Conservation (phyloP, 2,888 invertebrate species). For the Hofmannophila pseudospretella region DNA sequence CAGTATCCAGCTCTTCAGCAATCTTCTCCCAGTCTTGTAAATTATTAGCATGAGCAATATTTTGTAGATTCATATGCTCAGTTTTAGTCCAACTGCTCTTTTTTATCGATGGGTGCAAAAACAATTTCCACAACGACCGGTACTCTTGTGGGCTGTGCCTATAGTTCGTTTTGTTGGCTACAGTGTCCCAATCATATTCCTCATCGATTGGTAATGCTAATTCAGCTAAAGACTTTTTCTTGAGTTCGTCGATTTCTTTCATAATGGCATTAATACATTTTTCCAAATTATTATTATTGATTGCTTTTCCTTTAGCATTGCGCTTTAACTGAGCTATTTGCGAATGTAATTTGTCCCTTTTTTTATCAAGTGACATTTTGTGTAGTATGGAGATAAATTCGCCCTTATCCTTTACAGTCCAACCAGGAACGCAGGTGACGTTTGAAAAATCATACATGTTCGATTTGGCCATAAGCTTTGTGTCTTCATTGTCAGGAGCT, state of each 20-base stretch:
- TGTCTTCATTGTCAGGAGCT: slow-evolving; percentile 80
- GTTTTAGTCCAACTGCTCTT: slow-evolving; percentile 51
- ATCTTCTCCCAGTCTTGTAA: slow-evolving; percentile 83
- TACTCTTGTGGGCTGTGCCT: slow-evolving; percentile 82
- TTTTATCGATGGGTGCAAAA: slow-evolving; percentile 82
- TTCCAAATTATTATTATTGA: slow-evolving; percentile 6
- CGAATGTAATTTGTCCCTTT: slow-evolving; percentile 27
- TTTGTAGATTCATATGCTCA: slow-evolving; percentile 43
- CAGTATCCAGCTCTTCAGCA: slow-evolving; percentile 72
- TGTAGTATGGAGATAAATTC: slow-evolving; percentile 68
- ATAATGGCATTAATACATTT: slow-evolving; percentile 25
- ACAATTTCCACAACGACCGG: slow-evolving; percentile 83
- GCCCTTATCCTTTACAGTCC: slow-evolving; percentile 79
- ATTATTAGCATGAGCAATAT: slow-evolving; percentile 43
- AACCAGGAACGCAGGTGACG: slow-evolving; percentile 58
- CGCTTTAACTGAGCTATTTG: slow-evolving; percentile 34
- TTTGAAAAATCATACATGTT: slow-evolving; percentile 67
- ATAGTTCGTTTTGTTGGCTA: slow-evolving; percentile 62
- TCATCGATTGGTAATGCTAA: slow-evolving; percentile 48
- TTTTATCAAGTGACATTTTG: slow-evolving; percentile 41
- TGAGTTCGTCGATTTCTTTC: slow-evolving; percentile 30
- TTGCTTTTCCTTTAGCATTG: slow-evolving; percentile 14
- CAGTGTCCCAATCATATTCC: slow-evolving; percentile 79
- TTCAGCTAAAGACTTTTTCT: slow-evolving; percentile 28
- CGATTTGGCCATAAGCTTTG: slow-evolving; percentile 47